A percentile compares a stretch with the other conserved stretches of the same genome.
Evolutionary conservation across 2,797 vertebrate species (phyloP).

Genomic region (Gouania willdenowi): DNA sequence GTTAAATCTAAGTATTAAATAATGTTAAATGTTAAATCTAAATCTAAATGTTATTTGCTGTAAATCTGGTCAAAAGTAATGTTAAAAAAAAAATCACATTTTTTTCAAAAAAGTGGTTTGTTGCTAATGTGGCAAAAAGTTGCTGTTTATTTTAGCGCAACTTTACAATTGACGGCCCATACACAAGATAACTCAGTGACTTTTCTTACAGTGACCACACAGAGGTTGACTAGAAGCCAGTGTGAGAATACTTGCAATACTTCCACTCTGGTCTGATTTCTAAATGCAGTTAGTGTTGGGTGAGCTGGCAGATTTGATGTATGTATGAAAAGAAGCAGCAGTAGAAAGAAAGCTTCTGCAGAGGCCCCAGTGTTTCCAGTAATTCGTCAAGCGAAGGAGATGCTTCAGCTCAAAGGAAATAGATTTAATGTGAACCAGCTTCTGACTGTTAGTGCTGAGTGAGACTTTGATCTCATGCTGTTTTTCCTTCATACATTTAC

Average conservation of each 20-base stretch:
- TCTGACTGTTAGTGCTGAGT: neutral
- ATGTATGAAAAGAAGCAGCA: conserved; percentile 9
- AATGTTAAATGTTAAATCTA: too few relatives aligned
- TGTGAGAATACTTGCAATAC: conserved; percentile 1
- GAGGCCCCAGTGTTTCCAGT: conserved; percentile 20
- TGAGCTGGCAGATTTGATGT: conserved; percentile 26
- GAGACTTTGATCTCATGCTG: neutral
- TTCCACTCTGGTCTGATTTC: conserved; percentile 26
- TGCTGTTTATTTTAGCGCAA: too few relatives aligned
- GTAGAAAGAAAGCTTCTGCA: conserved; percentile 7
- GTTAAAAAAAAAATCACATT: too few relatives aligned
- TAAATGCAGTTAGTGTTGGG: conserved; percentile 9
- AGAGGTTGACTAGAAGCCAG: too few relatives aligned
- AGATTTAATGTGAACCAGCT: conserved; percentile 12
- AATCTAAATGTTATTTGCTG: too few relatives aligned
- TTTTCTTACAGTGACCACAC: too few relatives aligned
- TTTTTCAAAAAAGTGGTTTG: too few relatives aligned
- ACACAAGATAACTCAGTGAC: too few relatives aligned
- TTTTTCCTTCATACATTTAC: neutral
- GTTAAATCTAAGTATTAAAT: too few relatives aligned
- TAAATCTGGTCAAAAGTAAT: too few relatives aligned
- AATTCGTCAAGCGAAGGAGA: conserved; percentile 13
- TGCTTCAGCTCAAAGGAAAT: conserved; percentile 24
- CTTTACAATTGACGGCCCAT: too few relatives aligned
- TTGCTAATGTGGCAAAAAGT: too few relatives aligned